A percentile compares a stretch with the other conserved stretches of the same genome.
Conservation (phyloP, 1,140 invertebrate genomes). For the Drosophila arizonae region DNA sequence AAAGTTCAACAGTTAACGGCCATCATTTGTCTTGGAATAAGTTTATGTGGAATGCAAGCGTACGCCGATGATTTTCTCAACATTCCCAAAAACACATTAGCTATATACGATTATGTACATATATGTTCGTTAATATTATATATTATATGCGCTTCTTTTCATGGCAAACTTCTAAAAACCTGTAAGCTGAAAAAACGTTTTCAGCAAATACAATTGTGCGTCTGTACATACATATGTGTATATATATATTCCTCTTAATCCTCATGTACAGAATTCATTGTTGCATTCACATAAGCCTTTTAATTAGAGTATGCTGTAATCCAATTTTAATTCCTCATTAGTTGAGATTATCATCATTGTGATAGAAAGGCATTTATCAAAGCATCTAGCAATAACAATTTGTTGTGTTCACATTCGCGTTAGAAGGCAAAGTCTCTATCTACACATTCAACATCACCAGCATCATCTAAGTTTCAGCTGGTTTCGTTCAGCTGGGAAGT, state of each 20-base stretch:
- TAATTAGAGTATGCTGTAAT: constrained; percentile 57
- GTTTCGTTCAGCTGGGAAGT: constrained; percentile 10
- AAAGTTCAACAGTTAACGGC: constrained; percentile 5
- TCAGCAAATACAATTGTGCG: not conserved
- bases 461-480: constrained; percentile 22
- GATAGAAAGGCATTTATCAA: constrained; percentile 52
- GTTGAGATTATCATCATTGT: constrained; percentile 60
- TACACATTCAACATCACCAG: constrained; percentile 8
- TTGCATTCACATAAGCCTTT: constrained; percentile 48
- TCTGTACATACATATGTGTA: not conserved
- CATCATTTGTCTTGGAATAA: not conserved
- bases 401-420: constrained; percentile 29
- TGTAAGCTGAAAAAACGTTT: not conserved
- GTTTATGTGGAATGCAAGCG: not conserved
- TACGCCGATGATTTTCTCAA: not conserved
- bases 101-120: too few relatives aligned
- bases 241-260: constrained; percentile 13
- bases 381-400: constrained; percentile 47
- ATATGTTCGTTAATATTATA: too few relatives aligned
- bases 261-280: constrained; percentile 25
- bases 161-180: not conserved
- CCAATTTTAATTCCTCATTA: constrained; percentile 66
- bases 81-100: not conserved
- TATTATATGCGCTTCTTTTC: too few relatives aligned
- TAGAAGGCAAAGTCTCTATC: constrained; percentile 30